A percentile compares a stretch with the other conserved stretches of the same genome.
Conservation (phyloP, 1,140 invertebrate species). For the Danaus melanippus region DNA sequence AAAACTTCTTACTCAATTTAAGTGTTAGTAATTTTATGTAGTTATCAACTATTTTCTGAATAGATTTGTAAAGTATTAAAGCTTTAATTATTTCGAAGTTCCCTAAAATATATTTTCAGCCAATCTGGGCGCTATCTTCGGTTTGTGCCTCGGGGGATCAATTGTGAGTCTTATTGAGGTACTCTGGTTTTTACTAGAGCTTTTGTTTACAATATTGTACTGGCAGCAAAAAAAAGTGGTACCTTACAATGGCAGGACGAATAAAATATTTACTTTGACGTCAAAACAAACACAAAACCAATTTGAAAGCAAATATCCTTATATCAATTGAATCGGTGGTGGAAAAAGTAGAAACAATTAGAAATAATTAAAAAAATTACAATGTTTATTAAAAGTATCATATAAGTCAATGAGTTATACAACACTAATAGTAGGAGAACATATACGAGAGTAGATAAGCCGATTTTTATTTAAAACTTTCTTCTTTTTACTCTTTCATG, state of each 20-base stretch:
- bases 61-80: too few species aligned
- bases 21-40: too few species aligned
- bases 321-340: conserved; percentile 1
- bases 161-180: conserved; percentile 65
- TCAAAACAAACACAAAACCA: conserved; percentile 1
- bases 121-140: conserved; percentile 64
- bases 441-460: too few species aligned
- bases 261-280: conserved; percentile 13
- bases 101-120: conserved; percentile 42
- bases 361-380: too few species aligned
- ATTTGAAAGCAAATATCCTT: conserved; percentile 2
- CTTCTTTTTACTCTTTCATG: too few species aligned
- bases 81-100: conserved; percentile 1
- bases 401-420: too few species aligned
- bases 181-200: conserved; percentile 41
- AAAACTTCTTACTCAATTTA: too few species aligned
- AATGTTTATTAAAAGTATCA: too few species aligned
- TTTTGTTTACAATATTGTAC: conserved; percentile 21
- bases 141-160: conserved; percentile 61
- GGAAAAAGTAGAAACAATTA: too few species aligned
- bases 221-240: conserved; percentile 5
- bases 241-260: conserved; percentile 2
- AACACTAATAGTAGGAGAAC: too few species aligned
- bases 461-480: too few species aligned
- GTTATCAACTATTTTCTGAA: too few species aligned